Base-by-base conservation (phyloP, 2,797 vertebrate species). In the Sorex maritimensis region DNA sequence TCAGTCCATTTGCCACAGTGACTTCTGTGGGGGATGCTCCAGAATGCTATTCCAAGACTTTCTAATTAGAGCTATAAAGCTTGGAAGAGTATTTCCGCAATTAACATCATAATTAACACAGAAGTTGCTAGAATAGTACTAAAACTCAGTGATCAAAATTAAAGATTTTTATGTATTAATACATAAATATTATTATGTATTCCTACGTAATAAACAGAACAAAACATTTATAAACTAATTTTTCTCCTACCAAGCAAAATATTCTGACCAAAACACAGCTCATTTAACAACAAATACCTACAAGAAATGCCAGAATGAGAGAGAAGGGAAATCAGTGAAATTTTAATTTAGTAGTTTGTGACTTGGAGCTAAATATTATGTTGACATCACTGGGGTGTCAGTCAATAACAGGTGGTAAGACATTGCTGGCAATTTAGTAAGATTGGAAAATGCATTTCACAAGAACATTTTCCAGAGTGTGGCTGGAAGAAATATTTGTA, bases 351-450 rank as follows among this genome's bases (percentile, higher is more conserved):
- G 78, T 78, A 10, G 17, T 61, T 28, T 65, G 21, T 84, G 72
- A 86, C 3, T 72, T 58, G 12, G 34, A 93, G 2, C 55, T 72
- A 11, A 61, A 46, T 24, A 89, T 34, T 44, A 81, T 91, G 49
- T 26, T 81, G 67, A 91, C 24, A 74, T 44, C 78, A 94, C 28
- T 30, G 49, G 26, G 13, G 5, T 86, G 6, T 83, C 44, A 19
- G 34, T 79, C 77, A 81, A 5, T 55, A 86, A 55, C 17, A 3
- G 61, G 80, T 89, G 49, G 55, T 85, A 93, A 81, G 58, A 65
- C 13, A 75, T 72, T 38, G 58, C 0, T 74, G 46, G 74, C 92
- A 92, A 93, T 91, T 41, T 84, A 63, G 34, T 90, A 52, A 90
- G 44, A 55, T 75, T 0, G 7, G 82, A 87, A 90, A 82, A 55